Conservation (phyloP, 2,888 invertebrate genomes). For the Tenthredo notha region DNA sequence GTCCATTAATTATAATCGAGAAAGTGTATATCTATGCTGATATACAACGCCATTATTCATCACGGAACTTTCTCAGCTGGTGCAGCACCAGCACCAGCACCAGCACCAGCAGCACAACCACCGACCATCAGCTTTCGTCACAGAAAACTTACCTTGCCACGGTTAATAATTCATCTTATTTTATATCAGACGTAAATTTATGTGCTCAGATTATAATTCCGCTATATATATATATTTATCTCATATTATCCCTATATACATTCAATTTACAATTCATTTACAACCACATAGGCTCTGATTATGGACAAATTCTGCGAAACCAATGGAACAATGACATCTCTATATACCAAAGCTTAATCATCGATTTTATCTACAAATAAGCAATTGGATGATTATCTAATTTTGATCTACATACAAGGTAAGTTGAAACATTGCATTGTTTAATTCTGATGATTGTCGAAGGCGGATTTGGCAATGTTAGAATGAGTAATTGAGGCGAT, state of each 20-base stretch:
- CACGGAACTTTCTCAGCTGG: slow-evolving; percentile 28
- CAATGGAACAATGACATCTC: not conserved
- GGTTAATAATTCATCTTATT: slow-evolving; percentile 35
- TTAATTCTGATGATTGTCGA: not conserved
- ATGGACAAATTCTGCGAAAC: not conserved
- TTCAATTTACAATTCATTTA: not conserved
- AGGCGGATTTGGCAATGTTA: not conserved
- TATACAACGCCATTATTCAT: slow-evolving; percentile 39
- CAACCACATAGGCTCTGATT: not conserved
- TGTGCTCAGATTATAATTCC: not conserved
- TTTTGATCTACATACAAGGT: not conserved
- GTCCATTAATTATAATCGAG: slow-evolving; percentile 48
- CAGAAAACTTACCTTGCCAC: slow-evolving; percentile 22
- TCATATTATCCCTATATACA: not conserved
- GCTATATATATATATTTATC: too few species aligned
- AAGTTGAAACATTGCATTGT: not conserved
- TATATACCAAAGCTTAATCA: not conserved
- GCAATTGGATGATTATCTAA: not conserved
- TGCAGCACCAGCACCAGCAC: not conserved
- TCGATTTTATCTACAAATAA: not conserved
- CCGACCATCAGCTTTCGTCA: slow-evolving; percentile 21
- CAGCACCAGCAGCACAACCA: not conserved
- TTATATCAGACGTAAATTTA: slow-evolving; percentile 12
- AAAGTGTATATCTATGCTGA: slow-evolving; percentile 23
- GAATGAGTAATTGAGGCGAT: not conserved